These are phyloP conservation scores for Callipepla californica DNA, from an alignment of 2,113 vertebrate genomes.

Conservation along the genomic window DNA sequence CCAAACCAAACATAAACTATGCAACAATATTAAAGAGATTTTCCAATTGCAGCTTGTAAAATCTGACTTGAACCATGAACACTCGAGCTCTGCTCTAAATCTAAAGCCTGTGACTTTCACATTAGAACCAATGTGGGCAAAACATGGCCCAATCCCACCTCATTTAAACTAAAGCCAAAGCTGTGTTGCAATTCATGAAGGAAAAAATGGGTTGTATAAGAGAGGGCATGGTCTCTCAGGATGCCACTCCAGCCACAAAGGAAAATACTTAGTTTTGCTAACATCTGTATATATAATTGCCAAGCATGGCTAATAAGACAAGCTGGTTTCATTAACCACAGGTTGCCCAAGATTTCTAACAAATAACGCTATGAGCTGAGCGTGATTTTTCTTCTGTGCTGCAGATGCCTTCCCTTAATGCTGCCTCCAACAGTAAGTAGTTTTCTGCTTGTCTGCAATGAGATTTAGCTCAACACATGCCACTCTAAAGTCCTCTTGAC, in stretches of 20 bases:
- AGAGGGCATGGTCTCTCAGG: background rate
- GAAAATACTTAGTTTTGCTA: slow-evolving; percentile 55
- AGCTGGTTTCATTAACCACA: slow-evolving; percentile 10
- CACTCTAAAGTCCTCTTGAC: background rate
- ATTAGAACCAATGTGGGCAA: background rate
- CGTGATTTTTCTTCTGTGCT: background rate
- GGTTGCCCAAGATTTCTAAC: slow-evolving; percentile 12
- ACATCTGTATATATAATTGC: slow-evolving; percentile 40
- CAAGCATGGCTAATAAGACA: slow-evolving; percentile 12
- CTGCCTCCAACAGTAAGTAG: background rate
- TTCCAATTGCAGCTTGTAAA: background rate
- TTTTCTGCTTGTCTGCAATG: background rate
- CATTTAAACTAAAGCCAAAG: slow-evolving; percentile 29
- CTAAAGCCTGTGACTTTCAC: slow-evolving; percentile 20
- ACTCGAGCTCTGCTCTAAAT: background rate
- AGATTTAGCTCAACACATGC: accelerated
- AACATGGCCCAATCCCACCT: background rate
- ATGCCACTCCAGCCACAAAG: background rate
- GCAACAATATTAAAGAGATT: background rate
- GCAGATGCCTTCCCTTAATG: background rate
- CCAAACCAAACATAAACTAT: background rate
- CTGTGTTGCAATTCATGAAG: background rate
- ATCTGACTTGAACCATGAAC: background rate
- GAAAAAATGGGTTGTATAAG: slow-evolving; percentile 24
- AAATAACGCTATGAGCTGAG: background rate